Evolutionary conservation across 2,797 vertebrate genomes (phyloP).

Genomic region (Neosalanx taihuensis): DNA sequence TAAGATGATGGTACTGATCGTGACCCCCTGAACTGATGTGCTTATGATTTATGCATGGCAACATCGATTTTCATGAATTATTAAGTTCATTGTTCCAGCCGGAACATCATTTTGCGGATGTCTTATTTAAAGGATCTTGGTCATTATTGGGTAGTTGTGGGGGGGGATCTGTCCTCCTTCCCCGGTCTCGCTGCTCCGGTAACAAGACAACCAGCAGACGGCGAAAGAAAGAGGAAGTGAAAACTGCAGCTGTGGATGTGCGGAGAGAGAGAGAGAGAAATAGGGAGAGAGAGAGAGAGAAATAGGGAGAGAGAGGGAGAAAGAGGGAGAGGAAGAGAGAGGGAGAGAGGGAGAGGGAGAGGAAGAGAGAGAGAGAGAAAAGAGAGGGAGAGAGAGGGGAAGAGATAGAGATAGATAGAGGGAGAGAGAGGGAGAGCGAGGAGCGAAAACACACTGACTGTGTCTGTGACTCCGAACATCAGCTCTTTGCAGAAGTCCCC

Average conservation of each 20-base stretch:
- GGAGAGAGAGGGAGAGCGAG: no score
- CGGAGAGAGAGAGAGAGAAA: constrained; percentile 29
- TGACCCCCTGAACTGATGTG: constrained; percentile 18
- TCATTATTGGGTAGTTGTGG: no score
- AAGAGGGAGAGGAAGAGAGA: constrained; percentile 64
- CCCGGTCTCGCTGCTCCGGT: constrained; percentile 41
- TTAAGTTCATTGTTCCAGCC: constrained; percentile 51
- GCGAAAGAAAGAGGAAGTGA: constrained; percentile 79
- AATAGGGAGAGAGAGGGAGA: constrained; percentile 75
- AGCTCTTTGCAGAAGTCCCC: constrained; percentile 56
- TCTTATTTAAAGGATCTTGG: no score
- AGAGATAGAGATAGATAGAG: no score
- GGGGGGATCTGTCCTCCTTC: constrained; percentile 31
- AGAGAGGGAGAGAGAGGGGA: no score
- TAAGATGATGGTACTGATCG: constrained; percentile 37
- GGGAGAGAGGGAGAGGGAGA: no score
- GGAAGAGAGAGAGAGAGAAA: not conserved
- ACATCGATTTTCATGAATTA: constrained; percentile 64
- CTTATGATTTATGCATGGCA: constrained; percentile 13
- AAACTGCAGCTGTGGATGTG: constrained; percentile 69
- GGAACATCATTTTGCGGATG: not conserved
- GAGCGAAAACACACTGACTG: constrained; percentile 23
- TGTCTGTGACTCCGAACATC: constrained; percentile 57
- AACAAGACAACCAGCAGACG: constrained; percentile 61
- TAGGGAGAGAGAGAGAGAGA: constrained; percentile 38